phyloP scores from a whole-genome alignment of 2,797 vertebrate species.

The Hydrolagus colliei region DNA sequence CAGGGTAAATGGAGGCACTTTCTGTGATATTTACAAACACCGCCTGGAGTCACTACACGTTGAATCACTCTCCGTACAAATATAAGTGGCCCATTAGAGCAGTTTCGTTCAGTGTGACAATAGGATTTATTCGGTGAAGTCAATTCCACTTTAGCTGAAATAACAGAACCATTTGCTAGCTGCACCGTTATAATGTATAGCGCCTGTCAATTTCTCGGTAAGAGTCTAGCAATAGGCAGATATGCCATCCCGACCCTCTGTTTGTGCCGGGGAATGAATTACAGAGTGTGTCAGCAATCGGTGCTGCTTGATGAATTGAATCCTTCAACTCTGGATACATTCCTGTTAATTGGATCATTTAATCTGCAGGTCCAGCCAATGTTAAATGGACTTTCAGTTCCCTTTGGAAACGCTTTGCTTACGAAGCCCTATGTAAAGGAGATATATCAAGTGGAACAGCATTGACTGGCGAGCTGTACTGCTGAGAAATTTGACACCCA shows the following conservation, averaged over 20 bases:
- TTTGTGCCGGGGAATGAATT: no score
- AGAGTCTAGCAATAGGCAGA: neutral
- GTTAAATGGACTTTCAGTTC: neutral
- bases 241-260: no score
- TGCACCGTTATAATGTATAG: slow-evolving; percentile 6
- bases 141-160: slow-evolving; percentile 6
- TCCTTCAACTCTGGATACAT: neutral
- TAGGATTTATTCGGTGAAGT: slow-evolving; percentile 11
- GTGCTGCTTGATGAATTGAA: neutral
- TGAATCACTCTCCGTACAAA: neutral
- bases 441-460: neutral
- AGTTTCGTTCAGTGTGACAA: neutral
- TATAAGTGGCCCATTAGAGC: neutral
- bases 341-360: slow-evolving; percentile 4
- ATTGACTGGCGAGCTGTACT: no score
- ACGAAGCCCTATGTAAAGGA: neutral
- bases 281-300: neutral
- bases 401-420: neutral
- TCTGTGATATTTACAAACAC: neutral
- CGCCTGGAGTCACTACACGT: neutral
- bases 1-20: neutral
- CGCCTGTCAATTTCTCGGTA: neutral
- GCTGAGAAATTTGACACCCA: no score
- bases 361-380: neutral
- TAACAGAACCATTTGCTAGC: neutral